Evolutionary conservation across 2,888 invertebrate species (phyloP).

Genomic region (Oscheius myriophilus): DNA sequence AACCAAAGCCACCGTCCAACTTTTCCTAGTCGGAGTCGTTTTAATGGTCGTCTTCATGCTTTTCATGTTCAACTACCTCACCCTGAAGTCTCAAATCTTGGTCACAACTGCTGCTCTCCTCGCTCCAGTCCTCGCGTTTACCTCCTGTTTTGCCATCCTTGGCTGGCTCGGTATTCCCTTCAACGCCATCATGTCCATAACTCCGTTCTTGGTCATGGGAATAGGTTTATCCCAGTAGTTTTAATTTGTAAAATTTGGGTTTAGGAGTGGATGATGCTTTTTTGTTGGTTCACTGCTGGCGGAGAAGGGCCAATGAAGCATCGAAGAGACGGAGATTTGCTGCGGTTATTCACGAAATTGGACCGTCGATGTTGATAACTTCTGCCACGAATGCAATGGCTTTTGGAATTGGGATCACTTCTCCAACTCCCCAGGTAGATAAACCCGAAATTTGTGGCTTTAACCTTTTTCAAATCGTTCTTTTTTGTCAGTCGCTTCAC

Average conservation of each 20-base stretch:
- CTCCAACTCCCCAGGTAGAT: slow-evolving; percentile 45
- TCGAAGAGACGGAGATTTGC: slow-evolving; percentile 31
- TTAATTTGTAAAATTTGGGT: too few species aligned
- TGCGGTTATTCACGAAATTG: slow-evolving; percentile 46
- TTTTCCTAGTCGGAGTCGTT: slow-evolving; percentile 58
- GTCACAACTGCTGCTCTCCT: slow-evolving; percentile 49
- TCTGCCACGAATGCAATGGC: slow-evolving; percentile 55
- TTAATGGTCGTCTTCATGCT: slow-evolving; percentile 63
- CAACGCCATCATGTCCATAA: slow-evolving; percentile 60
- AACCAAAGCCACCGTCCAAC: slow-evolving; percentile 54
- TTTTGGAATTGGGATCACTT: slow-evolving; percentile 54
- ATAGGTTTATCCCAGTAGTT: slow-evolving; percentile 34
- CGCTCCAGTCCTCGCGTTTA: slow-evolving; percentile 49
- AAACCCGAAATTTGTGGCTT: too few species aligned
- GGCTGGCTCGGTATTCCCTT: slow-evolving; percentile 54
- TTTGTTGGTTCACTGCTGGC: slow-evolving; percentile 54
- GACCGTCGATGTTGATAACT: slow-evolving; percentile 57
- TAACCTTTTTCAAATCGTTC: too few species aligned
- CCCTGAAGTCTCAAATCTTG: slow-evolving; percentile 40
- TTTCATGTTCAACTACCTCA: slow-evolving; percentile 54
- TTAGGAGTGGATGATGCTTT: slow-evolving; percentile 61
- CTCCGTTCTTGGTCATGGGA: slow-evolving; percentile 56
- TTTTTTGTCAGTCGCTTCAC: background rate
- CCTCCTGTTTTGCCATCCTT: slow-evolving; percentile 46
- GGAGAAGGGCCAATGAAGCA: slow-evolving; percentile 21